A percentile compares a stretch with the other conserved stretches of the same genome.
phyloP scores from a whole-genome alignment of 2,888 invertebrate species.

The Metalampra italica region DNA sequence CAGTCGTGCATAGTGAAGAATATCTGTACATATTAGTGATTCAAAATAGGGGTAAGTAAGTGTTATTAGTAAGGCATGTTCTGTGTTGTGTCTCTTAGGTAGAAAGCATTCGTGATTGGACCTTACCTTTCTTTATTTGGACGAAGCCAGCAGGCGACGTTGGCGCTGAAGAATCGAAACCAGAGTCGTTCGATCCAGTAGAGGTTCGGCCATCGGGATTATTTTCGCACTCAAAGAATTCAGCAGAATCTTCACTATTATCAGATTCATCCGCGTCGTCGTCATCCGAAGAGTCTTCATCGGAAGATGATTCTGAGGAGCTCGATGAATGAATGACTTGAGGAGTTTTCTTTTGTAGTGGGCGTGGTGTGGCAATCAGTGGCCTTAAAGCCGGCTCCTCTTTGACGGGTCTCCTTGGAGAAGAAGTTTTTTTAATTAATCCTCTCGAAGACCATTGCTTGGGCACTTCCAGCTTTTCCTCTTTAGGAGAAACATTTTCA shows the following conservation, averaged over 20 bases:
- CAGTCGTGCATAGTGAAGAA: conserved; percentile 34
- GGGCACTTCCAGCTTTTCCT: conserved; percentile 26
- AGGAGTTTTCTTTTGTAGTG: conserved; percentile 74
- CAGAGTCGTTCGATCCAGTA: conserved; percentile 91
- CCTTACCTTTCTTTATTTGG: conserved; percentile 79
- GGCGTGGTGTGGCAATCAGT: conserved; percentile 80
- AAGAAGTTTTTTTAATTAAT: conserved; percentile 15
- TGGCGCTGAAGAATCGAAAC: conserved; percentile 86
- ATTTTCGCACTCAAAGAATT: conserved; percentile 69
- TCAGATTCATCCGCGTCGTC: conserved; percentile 63
- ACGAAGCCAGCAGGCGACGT: conserved; percentile 81
- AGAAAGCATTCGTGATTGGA: background rate
- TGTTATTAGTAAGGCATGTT: conserved; percentile 7
- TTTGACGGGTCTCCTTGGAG: conserved; percentile 58
- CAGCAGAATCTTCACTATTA: conserved; percentile 58
- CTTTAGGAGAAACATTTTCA: conserved; percentile 30
- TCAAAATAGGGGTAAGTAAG: background rate
- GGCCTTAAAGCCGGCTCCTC: conserved; percentile 76
- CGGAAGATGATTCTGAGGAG: conserved; percentile 64
- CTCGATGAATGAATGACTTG: conserved; percentile 62
- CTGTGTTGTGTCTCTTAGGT: conserved; percentile 11
- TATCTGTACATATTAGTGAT: conserved; percentile 29
- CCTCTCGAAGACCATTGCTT: conserved; percentile 23
- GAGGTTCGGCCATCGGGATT: conserved; percentile 80
- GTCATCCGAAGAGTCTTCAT: conserved; percentile 67